phyloP scores from a whole-genome alignment of 1,140 invertebrate species.

The Drosophila lacteicornis region DNA sequence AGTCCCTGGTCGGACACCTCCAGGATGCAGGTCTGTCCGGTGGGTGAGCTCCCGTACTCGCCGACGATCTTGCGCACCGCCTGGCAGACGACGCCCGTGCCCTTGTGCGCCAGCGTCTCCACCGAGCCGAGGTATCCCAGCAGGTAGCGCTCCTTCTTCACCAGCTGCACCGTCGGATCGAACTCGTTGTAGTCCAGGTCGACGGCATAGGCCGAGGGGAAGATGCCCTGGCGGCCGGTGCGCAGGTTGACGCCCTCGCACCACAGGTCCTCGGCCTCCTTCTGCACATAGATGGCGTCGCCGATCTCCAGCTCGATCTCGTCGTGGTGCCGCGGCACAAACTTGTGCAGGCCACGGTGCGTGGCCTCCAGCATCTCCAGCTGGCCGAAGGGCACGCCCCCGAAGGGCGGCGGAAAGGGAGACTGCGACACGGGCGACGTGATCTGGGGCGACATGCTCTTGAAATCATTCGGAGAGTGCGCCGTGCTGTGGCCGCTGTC shows the following conservation, averaged over 20 bases:
- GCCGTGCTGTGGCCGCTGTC: slow-evolving; percentile 96
- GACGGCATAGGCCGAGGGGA: slow-evolving; percentile 98
- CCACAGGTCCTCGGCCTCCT: slow-evolving; percentile 98
- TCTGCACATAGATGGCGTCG: slow-evolving; percentile 98
- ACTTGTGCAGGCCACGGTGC: slow-evolving; percentile 97
- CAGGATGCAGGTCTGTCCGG: slow-evolving; percentile 92
- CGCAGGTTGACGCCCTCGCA: slow-evolving; percentile 98
- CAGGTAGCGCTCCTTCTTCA: slow-evolving; percentile 94
- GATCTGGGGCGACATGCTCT: slow-evolving; percentile 92
- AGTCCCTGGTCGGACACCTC: slow-evolving; percentile 98
- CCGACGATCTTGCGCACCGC: slow-evolving; percentile 93
- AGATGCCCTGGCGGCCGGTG: slow-evolving; percentile 96
- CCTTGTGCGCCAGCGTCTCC: slow-evolving; percentile 97
- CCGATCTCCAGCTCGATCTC: slow-evolving; percentile 98
- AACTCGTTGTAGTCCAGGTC: slow-evolving; percentile 98
- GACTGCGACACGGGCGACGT: slow-evolving; percentile 86
- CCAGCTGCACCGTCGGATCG: slow-evolving; percentile 93
- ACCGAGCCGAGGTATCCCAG: slow-evolving; percentile 98
- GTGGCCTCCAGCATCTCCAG: slow-evolving; percentile 96
- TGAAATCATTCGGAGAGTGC: slow-evolving; percentile 93
- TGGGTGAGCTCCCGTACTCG: slow-evolving; percentile 88
- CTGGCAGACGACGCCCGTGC: slow-evolving; percentile 94
- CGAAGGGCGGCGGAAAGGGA: slow-evolving; percentile 86
- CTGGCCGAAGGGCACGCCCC: slow-evolving; percentile 91
- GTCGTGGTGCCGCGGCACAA: slow-evolving; percentile 96